Percentiles rank a stretch among this genome's conserved stretches.
Conservation (phyloP, 2,888 invertebrate species). For the Dynastes maya region DNA sequence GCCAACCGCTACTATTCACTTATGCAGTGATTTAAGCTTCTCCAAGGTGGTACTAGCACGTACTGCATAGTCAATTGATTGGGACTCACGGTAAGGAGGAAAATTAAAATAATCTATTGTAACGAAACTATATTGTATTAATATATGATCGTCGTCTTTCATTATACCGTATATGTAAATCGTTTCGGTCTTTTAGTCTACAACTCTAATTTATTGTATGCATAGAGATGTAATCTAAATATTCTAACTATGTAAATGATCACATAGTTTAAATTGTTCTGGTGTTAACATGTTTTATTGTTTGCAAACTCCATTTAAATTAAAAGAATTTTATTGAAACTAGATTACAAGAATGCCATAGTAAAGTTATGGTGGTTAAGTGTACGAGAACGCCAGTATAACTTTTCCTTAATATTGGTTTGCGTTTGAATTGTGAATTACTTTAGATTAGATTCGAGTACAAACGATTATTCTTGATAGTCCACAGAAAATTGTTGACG, state of each 20-base stretch:
- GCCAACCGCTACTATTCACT: constrained; percentile 60
- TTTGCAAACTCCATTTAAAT: no score
- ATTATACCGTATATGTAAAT: not conserved
- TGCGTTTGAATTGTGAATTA: no score
- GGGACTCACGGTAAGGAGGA: not conserved
- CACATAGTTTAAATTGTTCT: no score
- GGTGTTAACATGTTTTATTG: no score
- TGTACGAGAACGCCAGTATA: no score
- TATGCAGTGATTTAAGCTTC: constrained; percentile 64
- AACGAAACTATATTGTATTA: constrained; percentile 15
- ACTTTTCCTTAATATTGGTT: no score
- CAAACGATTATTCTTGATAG: no score
- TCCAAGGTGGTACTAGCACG: constrained; percentile 66
- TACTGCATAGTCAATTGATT: constrained; percentile 64
- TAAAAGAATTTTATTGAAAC: no score
- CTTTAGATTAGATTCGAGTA: no score
- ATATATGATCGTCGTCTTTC: not conserved
- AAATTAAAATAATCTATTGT: constrained; percentile 21
- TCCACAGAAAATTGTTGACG: no score
- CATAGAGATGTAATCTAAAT: not conserved
- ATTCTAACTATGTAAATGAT: not conserved
- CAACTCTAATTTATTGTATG: not conserved
- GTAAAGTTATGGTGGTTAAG: no score
- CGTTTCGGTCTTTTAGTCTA: not conserved
- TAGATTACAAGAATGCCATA: no score